Percentiles rank a stretch among this genome's conserved stretches.
Conservation (phyloP, 2,797 vertebrate genomes). For the Fringilla coelebs region DNA sequence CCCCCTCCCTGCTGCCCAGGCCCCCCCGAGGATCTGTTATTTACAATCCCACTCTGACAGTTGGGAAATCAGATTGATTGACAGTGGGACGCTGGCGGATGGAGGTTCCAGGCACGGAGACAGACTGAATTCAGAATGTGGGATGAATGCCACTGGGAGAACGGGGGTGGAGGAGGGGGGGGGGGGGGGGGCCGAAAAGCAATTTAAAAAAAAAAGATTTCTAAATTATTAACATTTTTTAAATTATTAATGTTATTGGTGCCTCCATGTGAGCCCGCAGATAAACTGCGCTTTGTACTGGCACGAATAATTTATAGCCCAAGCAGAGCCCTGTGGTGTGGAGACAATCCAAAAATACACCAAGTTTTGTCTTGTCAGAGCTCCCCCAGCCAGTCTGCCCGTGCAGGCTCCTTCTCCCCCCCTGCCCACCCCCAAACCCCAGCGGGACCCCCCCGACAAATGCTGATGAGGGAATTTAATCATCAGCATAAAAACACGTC, state of each 20-base stretch:
- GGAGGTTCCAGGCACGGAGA: constrained; percentile 52
- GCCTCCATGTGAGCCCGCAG: constrained; percentile 65
- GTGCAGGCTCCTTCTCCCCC: not conserved
- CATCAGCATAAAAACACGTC: not conserved
- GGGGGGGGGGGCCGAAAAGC: constrained; percentile 45
- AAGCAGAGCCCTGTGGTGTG: constrained; percentile 11
- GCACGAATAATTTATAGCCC: constrained; percentile 52
- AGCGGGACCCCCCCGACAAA: not conserved
- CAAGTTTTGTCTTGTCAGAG: not conserved
- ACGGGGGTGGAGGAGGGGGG: not conserved
- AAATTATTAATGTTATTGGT: constrained; percentile 75
- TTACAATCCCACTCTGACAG: constrained; percentile 80
- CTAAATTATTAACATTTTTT: constrained; percentile 78
- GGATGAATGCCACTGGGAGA: constrained; percentile 57
- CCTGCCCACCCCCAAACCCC: not conserved
- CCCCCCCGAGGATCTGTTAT: constrained; percentile 73
- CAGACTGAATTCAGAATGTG: constrained; percentile 61
- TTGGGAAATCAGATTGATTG: constrained; percentile 82
- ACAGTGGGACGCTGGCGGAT: constrained; percentile 46
- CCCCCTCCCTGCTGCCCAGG: not conserved
- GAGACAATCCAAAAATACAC: constrained; percentile 44
- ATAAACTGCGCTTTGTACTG: constrained; percentile 61
- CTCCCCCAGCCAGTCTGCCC: not conserved
- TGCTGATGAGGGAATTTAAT: not conserved
- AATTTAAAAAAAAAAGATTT: constrained; percentile 73